Base-by-base conservation (phyloP, 2,888 invertebrate genomes). In the Trachelus tabidus region DNA sequence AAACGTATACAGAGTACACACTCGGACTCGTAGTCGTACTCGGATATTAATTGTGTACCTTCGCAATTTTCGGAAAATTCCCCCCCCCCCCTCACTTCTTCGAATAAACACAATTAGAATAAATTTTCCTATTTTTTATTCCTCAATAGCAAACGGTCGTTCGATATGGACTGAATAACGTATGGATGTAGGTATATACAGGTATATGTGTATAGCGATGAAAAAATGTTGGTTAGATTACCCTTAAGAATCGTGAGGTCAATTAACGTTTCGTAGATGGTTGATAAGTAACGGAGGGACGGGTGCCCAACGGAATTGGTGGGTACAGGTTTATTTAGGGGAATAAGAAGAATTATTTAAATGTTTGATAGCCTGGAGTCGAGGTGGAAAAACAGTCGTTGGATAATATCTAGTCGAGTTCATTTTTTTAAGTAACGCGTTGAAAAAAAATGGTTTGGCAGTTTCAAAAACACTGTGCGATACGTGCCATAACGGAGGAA, bases 251-350 rank as follows among this genome's bases (percentile, higher is more conserved):
- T 82, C 81, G 82, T 81, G 80, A 77, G 81, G 81, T 83, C 83
- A 84, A 86, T 86, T 86, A 84, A 84, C 82, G 84, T 76, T 71
- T 34, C 33, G 71, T 15, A 34, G 71, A 71, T 33, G 35, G 73
- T 73, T 31, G 76, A 80, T 69, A 75, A 76, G 76, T 69, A 34
- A 75, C 31, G 40, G 37, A 12, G 74, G 74, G 71, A 76, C 75
- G 71, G 75, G 75, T 68, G 37, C 23, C 9, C 23, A 9, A 56
- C 23, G 56, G 40, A 84, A 81, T 82, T 80, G 81, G 82, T 82
- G 82, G 79, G 77, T 77, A 75, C 77, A 80, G 77, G 81, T 77
- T 84, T 82, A 84, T 83, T 85, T 82, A 82, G 84, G 79, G 80
- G 77, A 80, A 73, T 75, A 77, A 80, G 76, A 75, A 75, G 75